These are phyloP conservation scores for Coenonympha glycerion DNA, from an alignment of 2,888 invertebrate species.

Conservation along the genomic window DNA sequence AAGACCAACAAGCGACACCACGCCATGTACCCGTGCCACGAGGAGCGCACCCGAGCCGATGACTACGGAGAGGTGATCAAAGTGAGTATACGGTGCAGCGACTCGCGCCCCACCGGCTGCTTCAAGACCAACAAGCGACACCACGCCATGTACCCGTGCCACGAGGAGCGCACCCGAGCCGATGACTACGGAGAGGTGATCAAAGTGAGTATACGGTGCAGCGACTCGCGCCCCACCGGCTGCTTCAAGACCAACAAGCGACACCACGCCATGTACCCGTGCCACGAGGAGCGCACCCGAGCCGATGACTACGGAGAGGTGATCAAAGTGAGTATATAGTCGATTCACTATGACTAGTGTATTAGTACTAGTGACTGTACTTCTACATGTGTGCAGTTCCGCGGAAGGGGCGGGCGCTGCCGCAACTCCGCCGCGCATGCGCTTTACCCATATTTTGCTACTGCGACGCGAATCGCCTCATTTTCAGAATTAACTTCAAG, in stretches of 20 bases:
- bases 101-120: no score
- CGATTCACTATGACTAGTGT: no score
- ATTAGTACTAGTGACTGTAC: no score
- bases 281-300: slow-evolving; percentile 91
- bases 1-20: slow-evolving; percentile 88
- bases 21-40: slow-evolving; percentile 96
- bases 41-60: slow-evolving; percentile 91
- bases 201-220: slow-evolving; percentile 78
- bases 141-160: slow-evolving; percentile 97
- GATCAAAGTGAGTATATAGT: slow-evolving; percentile 78
- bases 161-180: slow-evolving; percentile 91
- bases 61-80: slow-evolving; percentile 97
- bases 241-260: slow-evolving; percentile 83
- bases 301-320: slow-evolving; percentile 98
- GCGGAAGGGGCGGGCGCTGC: no score
- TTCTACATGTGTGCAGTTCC: no score
- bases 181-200: slow-evolving; percentile 99
- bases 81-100: no score
- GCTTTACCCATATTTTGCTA: no score
- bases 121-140: no score
- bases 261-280: slow-evolving; percentile 97
- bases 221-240: slow-evolving; percentile 73
- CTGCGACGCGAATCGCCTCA: no score
- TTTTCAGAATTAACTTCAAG: no score
- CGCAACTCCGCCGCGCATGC: no score